These are phyloP conservation scores for Caenorhabditis sinica DNA, from an alignment of 2,888 invertebrate species.

Conservation along the genomic window DNA sequence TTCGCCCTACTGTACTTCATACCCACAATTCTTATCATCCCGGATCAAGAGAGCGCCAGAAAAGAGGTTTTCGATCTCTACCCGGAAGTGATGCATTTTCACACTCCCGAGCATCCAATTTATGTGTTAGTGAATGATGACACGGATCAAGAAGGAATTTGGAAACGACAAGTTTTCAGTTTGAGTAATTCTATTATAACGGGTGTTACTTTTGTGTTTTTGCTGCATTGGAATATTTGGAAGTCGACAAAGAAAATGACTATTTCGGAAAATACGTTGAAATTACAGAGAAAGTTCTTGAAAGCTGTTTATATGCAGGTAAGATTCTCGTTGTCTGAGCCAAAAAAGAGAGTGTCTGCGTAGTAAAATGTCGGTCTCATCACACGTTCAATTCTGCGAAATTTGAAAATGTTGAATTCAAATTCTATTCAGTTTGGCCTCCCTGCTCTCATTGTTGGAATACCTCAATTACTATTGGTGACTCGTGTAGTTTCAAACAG, in stretches of 20 bases:
- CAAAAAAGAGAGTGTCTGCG: neutral
- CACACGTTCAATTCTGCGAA: too few species aligned
- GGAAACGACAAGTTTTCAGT: neutral
- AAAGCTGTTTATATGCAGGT: conserved; percentile 12
- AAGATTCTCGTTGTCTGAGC: too few species aligned
- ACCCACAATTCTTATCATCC: neutral
- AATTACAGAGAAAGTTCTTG: neutral
- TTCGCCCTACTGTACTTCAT: conserved; percentile 1
- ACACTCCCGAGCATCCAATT: neutral
- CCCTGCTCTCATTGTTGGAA: neutral
- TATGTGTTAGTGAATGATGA: neutral
- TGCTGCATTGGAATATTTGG: conserved; percentile 8
- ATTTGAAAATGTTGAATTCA: neutral
- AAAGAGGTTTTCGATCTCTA: neutral
- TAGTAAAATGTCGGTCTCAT: too few species aligned
- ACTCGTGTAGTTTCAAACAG: neutral
- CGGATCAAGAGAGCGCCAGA: conserved; percentile 2
- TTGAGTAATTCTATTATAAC: neutral
- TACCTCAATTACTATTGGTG: neutral
- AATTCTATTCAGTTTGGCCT: neutral
- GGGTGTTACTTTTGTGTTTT: neutral
- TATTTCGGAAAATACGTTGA: conserved; percentile 1
- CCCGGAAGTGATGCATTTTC: neutral
- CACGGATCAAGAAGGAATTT: neutral
- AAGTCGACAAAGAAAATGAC: neutral